These are phyloP conservation scores for Temnothorax rugatulus DNA, from an alignment of 2,888 invertebrate species.

Conservation along the genomic window DNA sequence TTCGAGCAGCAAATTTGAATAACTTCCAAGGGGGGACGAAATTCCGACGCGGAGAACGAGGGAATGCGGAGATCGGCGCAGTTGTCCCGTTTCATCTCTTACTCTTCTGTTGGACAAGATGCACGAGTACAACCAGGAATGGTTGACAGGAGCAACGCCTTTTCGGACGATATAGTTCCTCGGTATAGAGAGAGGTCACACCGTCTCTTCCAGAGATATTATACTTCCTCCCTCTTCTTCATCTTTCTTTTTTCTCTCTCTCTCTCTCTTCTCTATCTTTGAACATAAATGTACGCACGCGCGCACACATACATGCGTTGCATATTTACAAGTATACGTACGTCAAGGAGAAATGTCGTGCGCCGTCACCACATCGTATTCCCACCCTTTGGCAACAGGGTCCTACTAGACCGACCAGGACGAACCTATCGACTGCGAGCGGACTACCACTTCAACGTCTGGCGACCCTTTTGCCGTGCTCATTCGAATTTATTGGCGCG, in stretches of 20 bases:
- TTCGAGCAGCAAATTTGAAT: conserved; percentile 78
- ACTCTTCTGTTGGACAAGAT: conserved; percentile 67
- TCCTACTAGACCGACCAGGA: conserved; percentile 72
- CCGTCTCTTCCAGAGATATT: conserved; percentile 52
- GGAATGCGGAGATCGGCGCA: conserved; percentile 44
- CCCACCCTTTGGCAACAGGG: conserved; percentile 71
- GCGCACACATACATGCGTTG: conserved; percentile 2
- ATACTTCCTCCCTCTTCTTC: not conserved
- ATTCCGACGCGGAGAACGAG: conserved; percentile 70
- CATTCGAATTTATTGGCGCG: conserved; percentile 86
- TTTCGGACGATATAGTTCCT: conserved; percentile 69
- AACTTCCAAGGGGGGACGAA: conserved; percentile 68
- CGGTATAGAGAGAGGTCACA: conserved; percentile 62
- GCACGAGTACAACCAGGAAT: conserved; percentile 69
- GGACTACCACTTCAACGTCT: conserved; percentile 83
- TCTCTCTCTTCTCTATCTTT: conserved; percentile 47
- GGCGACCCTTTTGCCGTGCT: conserved; percentile 84
- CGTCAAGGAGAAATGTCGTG: conserved; percentile 48
- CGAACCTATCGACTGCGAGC: conserved; percentile 75
- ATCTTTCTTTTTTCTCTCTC: conserved; percentile 54
- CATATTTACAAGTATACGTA: conserved; percentile 46
- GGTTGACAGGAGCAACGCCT: conserved; percentile 65
- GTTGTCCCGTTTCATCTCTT: conserved; percentile 10
- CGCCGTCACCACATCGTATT: conserved; percentile 44
- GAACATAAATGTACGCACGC: conserved; percentile 47